Conservation (phyloP, 2,113 vertebrate species). For the Leucopsar rothschildi region DNA sequence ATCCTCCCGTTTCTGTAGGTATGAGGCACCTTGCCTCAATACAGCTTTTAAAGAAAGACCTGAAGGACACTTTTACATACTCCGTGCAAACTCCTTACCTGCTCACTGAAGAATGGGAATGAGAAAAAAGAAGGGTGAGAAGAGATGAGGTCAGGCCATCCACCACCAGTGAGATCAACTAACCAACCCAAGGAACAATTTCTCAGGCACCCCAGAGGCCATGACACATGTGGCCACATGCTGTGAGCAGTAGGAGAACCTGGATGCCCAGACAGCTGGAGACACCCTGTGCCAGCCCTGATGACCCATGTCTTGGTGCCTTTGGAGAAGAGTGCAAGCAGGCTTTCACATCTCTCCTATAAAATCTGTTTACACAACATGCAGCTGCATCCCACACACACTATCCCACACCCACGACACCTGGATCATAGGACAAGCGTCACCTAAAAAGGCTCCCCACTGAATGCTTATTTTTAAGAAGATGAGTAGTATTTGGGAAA, state of each 20-base stretch:
- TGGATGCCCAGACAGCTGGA: not conserved
- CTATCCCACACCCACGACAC: not conserved
- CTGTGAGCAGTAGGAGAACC: not conserved
- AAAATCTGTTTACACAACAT: not conserved
- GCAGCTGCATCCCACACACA: accelerated
- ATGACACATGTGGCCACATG: accelerated
- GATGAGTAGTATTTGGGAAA: not conserved
- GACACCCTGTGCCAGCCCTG: not conserved
- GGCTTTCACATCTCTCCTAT: not conserved
- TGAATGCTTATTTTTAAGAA: not conserved
- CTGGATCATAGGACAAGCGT: accelerated
- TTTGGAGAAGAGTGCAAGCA: not conserved
- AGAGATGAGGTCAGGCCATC: not conserved
- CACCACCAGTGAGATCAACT: accelerated
- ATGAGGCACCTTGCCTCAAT: not conserved
- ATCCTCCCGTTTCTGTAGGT: not conserved
- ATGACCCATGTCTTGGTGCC: accelerated
- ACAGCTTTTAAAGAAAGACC: not conserved
- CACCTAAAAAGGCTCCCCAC: not conserved
- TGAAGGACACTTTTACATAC: accelerated
- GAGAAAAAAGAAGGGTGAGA: not conserved
- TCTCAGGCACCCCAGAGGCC: not conserved
- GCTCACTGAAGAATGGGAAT: accelerated
- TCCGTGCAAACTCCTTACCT: not conserved
- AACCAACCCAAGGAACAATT: not conserved